Percentiles rank a stretch among this genome's conserved stretches.
Conservation (phyloP, 2,888 invertebrate genomes). For the Macrophya alboannulata region DNA sequence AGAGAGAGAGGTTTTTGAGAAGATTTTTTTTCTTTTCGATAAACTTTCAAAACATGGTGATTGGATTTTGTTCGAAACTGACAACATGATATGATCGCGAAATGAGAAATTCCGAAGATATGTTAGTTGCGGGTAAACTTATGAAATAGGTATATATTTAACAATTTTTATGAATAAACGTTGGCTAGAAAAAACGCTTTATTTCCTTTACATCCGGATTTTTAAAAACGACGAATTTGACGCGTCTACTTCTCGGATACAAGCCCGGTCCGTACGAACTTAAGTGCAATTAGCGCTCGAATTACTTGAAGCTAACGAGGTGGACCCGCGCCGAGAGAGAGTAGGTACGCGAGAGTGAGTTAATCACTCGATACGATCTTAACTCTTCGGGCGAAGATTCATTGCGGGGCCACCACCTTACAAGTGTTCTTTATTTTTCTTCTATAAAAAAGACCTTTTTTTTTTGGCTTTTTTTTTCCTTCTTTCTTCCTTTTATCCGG, state of each 20-base stretch:
- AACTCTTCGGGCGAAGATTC: constrained; percentile 56
- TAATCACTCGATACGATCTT: constrained; percentile 77
- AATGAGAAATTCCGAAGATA: background rate
- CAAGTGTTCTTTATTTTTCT: constrained; percentile 47
- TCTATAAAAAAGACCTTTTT: constrained; percentile 27
- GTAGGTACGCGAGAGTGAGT: constrained; percentile 67
- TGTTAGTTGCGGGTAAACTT: constrained; percentile 25
- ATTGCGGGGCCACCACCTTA: constrained; percentile 49
- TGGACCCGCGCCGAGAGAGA: constrained; percentile 68
- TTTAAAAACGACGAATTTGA: constrained; percentile 2
- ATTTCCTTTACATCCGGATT: background rate
- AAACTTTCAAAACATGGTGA: background rate
- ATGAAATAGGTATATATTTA: background rate
- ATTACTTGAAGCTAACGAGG: constrained; percentile 79
- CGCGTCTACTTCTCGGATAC: background rate
- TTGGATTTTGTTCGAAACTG: background rate
- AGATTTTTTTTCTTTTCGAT: constrained; percentile 4
- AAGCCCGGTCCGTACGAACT: constrained; percentile 59
- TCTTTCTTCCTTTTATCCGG: constrained; percentile 31
- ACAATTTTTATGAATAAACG: constrained; percentile 5
- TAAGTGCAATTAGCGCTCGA: constrained; percentile 78
- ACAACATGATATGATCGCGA: background rate
- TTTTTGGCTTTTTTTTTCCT: too few relatives aligned
- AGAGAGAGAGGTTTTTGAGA: background rate
- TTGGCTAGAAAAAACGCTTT: background rate